Percentiles rank a stretch among this genome's conserved stretches.
Conservation (phyloP, 2,888 invertebrate genomes). For the Ornithoptera priamus region DNA sequence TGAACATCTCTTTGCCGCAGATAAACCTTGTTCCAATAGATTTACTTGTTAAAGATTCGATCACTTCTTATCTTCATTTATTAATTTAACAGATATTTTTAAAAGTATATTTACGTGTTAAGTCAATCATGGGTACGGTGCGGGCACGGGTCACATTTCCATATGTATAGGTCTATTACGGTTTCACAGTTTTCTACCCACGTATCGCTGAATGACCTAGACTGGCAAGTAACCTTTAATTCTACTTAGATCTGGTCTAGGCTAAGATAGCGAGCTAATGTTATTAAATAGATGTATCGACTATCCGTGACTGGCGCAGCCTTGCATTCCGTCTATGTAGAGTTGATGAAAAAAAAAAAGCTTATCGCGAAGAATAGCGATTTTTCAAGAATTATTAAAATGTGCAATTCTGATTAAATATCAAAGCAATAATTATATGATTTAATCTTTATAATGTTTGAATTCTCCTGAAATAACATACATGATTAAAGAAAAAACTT, state of each 20-base stretch:
- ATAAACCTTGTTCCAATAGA: too few species aligned
- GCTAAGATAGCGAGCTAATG: slow-evolving; percentile 29
- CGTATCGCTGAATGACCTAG: slow-evolving; percentile 35
- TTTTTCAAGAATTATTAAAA: slow-evolving; percentile 7
- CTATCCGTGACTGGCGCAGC: slow-evolving; percentile 37
- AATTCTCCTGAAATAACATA: too few species aligned
- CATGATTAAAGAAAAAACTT: too few species aligned
- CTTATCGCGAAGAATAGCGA: slow-evolving; percentile 26
- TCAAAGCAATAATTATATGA: too few species aligned
- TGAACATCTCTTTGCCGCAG: too few species aligned
- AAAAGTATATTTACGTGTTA: too few species aligned
- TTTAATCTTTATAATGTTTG: too few species aligned
- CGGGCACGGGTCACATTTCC: slow-evolving; percentile 8
- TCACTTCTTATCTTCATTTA: too few species aligned
- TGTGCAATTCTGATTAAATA: too few species aligned
- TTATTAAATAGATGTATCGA: slow-evolving; percentile 27
- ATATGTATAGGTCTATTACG: slow-evolving; percentile 18
- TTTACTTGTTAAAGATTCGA: too few species aligned
- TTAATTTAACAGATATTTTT: too few species aligned
- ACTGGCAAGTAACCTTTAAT: slow-evolving; percentile 36
- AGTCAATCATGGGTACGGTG: too few species aligned
- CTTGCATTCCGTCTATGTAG: slow-evolving; percentile 38
- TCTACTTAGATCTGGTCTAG: slow-evolving; percentile 28
- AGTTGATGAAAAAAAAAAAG: slow-evolving; percentile 36
- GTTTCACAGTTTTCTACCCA: slow-evolving; percentile 29